Conservation (phyloP, 2,797 vertebrate genomes). For the Rousettus madagascariensis region DNA sequence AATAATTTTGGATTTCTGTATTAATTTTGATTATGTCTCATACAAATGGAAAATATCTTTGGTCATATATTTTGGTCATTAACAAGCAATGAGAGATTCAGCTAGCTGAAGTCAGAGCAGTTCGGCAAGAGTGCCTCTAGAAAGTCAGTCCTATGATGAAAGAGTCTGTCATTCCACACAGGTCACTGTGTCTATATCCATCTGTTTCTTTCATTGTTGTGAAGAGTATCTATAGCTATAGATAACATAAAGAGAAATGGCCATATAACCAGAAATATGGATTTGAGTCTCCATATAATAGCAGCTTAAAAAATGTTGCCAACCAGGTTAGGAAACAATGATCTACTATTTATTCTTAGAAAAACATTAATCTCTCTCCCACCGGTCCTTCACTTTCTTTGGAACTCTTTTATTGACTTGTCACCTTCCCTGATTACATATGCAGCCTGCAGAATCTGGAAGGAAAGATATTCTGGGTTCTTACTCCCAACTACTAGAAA, state of each 20-base stretch:
- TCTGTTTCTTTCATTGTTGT: slow-evolving; percentile 13
- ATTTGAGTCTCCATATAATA: background rate
- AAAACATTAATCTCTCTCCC: background rate
- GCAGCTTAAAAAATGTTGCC: background rate
- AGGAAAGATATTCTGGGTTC: background rate
- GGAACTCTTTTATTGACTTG: background rate
- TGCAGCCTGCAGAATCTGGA: slow-evolving; percentile 2
- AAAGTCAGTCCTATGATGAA: background rate
- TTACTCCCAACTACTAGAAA: background rate
- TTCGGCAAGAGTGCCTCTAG: background rate
- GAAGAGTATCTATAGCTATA: background rate
- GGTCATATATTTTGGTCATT: slow-evolving; percentile 47
- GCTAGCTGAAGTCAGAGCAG: slow-evolving; percentile 54
- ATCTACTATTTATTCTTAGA: background rate
- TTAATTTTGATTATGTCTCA: slow-evolving; percentile 25
- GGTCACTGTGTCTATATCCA: background rate
- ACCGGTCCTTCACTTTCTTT: background rate
- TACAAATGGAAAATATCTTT: slow-evolving; percentile 17
- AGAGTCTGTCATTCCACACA: slow-evolving; percentile 14
- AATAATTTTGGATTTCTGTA: slow-evolving; percentile 40
- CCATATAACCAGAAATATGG: background rate
- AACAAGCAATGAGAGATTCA: slow-evolving; percentile 57
- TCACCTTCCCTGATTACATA: background rate
- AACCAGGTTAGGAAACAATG: background rate
- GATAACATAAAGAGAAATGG: background rate